Evolutionary conservation across 2,888 invertebrate genomes (phyloP).

Genomic region (Drosophila koepferae): DNA sequence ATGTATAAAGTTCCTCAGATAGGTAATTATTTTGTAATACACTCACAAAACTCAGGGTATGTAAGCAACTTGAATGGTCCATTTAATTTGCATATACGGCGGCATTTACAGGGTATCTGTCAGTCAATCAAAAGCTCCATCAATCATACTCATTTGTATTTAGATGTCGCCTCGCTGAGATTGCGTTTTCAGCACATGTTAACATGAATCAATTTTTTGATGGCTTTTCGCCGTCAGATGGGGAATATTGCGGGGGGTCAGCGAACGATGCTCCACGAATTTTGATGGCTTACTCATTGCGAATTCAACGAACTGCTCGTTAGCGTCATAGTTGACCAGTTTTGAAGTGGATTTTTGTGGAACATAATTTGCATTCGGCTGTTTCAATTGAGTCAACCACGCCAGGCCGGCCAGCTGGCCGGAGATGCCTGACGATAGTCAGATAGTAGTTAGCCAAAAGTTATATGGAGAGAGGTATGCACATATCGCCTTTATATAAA

Average conservation of each 20-base stretch:
- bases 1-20: too few species aligned
- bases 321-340: slow-evolving; percentile 26
- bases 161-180: slow-evolving; percentile 22
- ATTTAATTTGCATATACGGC: neutral
- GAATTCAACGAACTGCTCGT: slow-evolving; percentile 37
- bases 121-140: neutral
- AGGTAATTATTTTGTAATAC: too few species aligned
- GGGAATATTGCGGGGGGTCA: neutral
- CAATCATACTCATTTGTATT: slow-evolving; percentile 15
- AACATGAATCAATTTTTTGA: slow-evolving; percentile 36
- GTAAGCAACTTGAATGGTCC: neutral
- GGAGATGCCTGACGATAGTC: neutral
- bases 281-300: slow-evolving; percentile 47
- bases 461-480: neutral
- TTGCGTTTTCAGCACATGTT: slow-evolving; percentile 47
- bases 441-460: neutral
- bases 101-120: slow-evolving; percentile 18
- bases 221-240: neutral
- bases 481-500: neutral
- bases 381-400: neutral
- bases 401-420: neutral
- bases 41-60: too few species aligned
- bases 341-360: neutral
- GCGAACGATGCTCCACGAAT: slow-evolving; percentile 33
- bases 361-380: neutral